Base-by-base conservation (phyloP, 2,113 vertebrate genomes). In the Gymnocephalus cernua region DNA sequence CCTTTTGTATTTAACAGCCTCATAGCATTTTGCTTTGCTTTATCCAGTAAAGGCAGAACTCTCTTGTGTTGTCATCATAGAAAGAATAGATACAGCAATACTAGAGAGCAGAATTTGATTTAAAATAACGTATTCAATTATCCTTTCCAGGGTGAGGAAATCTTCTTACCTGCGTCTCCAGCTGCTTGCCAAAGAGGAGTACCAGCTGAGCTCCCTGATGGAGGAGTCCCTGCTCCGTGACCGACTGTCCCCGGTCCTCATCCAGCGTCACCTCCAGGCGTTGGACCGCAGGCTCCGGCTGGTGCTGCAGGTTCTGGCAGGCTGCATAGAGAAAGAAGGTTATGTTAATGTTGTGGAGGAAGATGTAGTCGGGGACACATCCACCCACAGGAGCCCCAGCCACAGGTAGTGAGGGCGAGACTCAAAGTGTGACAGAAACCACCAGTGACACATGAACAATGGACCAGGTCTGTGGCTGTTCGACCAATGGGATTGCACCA, bases 161-260 rank as follows among this genome's bases (percentile, higher is more conserved):
- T 98, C 98, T 29, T 99, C 98, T 10, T 96, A 98, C 91, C 94
- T 97, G 79, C 96, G 97, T 62, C 94, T 99, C 65, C 97, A 99
- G 94, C 84, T 99, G 25, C 90, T 99, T 90, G 97, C 98, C 83
- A 96, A 96, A 91, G 97, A 99, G 84, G 97, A 98, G 18, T 96
- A 96, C 95, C 95, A 94, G 79, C 95, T 99, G 88, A 99, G 98
- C 44, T 90, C 93, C 32, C 83, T 99, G 89, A 98, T 99, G 98
- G 97, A 97, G 6, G 98, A 99, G 83, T 98, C 98, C 2, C 94
- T 99, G 75, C 91, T 94, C 15, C 90, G 75, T 41, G 98, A 99
- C 93, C 95, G 89, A 21, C 95, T 99, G 77, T 93, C 95, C 0
- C 98, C 98, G 0, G 57, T 99, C 63, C 96, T 99, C 21, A 96